Evolutionary conservation across 2,888 invertebrate species (phyloP).

Genomic region (Microctonus hyperodae): DNA sequence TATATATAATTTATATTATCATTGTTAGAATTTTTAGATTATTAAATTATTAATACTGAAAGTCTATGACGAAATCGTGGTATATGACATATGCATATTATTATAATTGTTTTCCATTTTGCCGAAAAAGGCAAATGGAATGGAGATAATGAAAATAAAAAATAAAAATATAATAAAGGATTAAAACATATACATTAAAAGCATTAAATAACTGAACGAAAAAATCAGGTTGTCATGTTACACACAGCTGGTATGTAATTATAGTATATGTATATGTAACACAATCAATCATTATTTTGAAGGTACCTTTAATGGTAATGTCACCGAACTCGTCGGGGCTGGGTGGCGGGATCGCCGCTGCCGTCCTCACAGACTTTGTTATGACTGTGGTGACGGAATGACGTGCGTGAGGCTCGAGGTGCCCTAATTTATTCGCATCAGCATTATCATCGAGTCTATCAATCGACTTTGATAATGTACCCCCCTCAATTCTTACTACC

Average conservation of each 20-base stretch:
- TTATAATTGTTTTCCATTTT: constrained; percentile 8
- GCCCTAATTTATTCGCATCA: constrained; percentile 54
- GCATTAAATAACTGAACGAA: constrained; percentile 30
- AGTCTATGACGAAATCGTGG: constrained; percentile 9
- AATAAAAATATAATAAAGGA: constrained; percentile 5
- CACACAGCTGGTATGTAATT: constrained; percentile 63
- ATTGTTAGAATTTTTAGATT: constrained; percentile 1
- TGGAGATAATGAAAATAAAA: constrained; percentile 10
- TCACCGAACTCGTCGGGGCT: constrained; percentile 63
- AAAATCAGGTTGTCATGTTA: constrained; percentile 55
- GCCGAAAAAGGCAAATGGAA: constrained; percentile 13
- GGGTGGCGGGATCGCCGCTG: constrained; percentile 61
- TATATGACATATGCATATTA: constrained; percentile 23
- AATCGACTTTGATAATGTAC: constrained; percentile 17
- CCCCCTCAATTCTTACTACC: constrained; percentile 24
- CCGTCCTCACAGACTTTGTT: constrained; percentile 63
- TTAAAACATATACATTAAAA: constrained; percentile 26
- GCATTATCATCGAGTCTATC: constrained; percentile 46
- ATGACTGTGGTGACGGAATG: constrained; percentile 63
- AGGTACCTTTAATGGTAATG: constrained; percentile 63
- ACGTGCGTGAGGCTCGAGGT: constrained; percentile 61
- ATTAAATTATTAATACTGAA: not conserved
- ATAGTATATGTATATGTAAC: constrained; percentile 55
- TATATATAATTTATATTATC: not conserved
- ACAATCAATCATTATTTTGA: constrained; percentile 58